Conservation (phyloP, 2,888 invertebrate genomes). For the Acrocyrtus sp. region DNA sequence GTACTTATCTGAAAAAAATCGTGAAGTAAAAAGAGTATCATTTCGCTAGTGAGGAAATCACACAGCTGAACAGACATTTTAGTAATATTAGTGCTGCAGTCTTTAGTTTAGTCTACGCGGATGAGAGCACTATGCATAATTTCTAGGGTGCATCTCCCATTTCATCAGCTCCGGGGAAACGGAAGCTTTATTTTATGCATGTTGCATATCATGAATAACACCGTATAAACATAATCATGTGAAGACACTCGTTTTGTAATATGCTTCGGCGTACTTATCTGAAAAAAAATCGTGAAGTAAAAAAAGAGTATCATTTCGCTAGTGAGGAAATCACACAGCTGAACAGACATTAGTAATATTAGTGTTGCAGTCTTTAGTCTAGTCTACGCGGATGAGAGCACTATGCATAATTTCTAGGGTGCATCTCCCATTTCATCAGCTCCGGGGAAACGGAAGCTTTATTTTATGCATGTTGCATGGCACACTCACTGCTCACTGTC, state of each 20-base stretch:
- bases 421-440: not conserved
- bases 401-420: not conserved
- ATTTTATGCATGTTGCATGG: not conserved
- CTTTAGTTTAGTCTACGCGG: too few relatives aligned
- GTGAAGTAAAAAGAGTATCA: too few relatives aligned
- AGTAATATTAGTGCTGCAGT: too few relatives aligned
- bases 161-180: not conserved
- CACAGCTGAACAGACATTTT: conserved; percentile 13
- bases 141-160: not conserved
- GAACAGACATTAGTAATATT: not conserved
- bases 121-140: not conserved
- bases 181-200: conserved; percentile 14
- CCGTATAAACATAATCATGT: not conserved
- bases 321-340: conserved; percentile 23
- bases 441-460: not conserved
- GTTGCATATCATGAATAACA: not conserved
- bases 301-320: too few relatives aligned
- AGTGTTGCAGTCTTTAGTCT: too few relatives aligned
- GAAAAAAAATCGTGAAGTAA: too few relatives aligned
- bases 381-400: too few relatives aligned
- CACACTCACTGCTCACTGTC: not conserved
- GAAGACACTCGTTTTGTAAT: not conserved
- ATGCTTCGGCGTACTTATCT: not conserved
- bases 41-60: too few relatives aligned
- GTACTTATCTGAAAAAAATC: conserved; percentile 14